Evolutionary conservation across 2,113 vertebrate species (phyloP).

Genomic region (Salvelinus fontinalis): DNA sequence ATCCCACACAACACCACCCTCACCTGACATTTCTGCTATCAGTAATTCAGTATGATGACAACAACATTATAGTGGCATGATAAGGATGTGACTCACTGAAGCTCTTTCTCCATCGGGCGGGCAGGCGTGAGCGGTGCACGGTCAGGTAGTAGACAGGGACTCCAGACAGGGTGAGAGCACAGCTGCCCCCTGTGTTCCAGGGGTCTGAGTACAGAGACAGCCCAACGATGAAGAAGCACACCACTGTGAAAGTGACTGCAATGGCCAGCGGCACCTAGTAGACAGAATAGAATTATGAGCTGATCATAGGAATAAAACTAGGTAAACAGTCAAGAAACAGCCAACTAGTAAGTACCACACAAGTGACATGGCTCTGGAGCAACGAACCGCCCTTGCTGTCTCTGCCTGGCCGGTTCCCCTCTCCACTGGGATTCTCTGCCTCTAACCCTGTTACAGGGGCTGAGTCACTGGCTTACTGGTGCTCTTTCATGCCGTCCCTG

Average conservation of each 20-base stretch:
- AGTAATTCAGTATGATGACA: background rate
- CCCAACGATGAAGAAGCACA: slow-evolving; percentile 92
- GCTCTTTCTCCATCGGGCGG: slow-evolving; percentile 43
- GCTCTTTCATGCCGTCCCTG: no score
- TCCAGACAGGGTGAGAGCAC: slow-evolving; percentile 86
- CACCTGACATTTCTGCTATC: background rate
- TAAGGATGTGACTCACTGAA: slow-evolving; percentile 63
- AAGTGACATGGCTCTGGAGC: no score
- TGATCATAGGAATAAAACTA: background rate
- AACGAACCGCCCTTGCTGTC: no score
- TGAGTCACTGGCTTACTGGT: no score
- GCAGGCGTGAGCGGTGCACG: slow-evolving; percentile 56
- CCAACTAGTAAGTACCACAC: background rate
- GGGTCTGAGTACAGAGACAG: slow-evolving; percentile 95
- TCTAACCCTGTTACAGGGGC: no score
- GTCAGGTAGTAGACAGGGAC: slow-evolving; percentile 88
- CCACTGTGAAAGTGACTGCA: slow-evolving; percentile 85
- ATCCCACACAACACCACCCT: background rate
- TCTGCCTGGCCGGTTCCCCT: no score
- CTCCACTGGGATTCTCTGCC: no score
- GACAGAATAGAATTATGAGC: background rate
- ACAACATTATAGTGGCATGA: background rate
- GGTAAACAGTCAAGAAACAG: background rate
- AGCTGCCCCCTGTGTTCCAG: slow-evolving; percentile 88
- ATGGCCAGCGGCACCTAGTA: slow-evolving; percentile 86